Conservation (phyloP, 2,113 vertebrate genomes). For the Gavialis gangeticus region DNA sequence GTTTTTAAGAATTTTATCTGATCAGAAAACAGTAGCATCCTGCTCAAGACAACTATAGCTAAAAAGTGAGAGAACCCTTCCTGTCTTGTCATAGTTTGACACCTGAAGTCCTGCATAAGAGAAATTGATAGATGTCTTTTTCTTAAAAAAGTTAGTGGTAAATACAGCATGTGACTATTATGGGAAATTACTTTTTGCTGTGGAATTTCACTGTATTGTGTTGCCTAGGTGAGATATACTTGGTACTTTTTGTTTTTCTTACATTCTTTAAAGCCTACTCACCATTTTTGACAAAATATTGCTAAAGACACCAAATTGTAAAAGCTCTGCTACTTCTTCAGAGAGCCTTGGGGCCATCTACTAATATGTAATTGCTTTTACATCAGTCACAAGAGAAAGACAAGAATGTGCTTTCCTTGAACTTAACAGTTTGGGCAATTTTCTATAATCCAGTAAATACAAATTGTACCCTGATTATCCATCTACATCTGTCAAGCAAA, state of each 20-base stretch:
- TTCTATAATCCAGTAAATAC: slow-evolving; percentile 88
- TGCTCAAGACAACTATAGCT: neutral
- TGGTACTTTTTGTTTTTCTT: neutral
- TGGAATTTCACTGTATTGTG: neutral
- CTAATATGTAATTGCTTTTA: slow-evolving; percentile 78
- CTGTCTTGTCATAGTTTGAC: neutral
- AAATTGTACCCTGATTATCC: slow-evolving; percentile 87
- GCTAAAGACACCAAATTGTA: slow-evolving; percentile 56
- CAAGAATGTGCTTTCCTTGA: slow-evolving; percentile 80
- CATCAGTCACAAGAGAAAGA: slow-evolving; percentile 76
- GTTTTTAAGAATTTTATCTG: neutral
- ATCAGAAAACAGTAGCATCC: neutral
- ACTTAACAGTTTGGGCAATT: slow-evolving; percentile 85
- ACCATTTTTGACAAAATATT: slow-evolving; percentile 47
- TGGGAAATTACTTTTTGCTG: neutral
- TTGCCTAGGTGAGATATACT: neutral
- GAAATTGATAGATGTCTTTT: neutral
- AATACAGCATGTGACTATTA: neutral
- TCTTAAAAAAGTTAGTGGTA: neutral
- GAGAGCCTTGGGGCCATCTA: slow-evolving; percentile 73
- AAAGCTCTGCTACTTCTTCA: slow-evolving; percentile 66
- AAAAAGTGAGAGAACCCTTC: neutral
- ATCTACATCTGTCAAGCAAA: slow-evolving; percentile 85
- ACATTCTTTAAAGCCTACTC: slow-evolving; percentile 60
- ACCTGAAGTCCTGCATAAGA: neutral